These are phyloP conservation scores for Gymnothorax reevesii DNA, from an alignment of 2,797 vertebrate species.

Conservation along the genomic window DNA sequence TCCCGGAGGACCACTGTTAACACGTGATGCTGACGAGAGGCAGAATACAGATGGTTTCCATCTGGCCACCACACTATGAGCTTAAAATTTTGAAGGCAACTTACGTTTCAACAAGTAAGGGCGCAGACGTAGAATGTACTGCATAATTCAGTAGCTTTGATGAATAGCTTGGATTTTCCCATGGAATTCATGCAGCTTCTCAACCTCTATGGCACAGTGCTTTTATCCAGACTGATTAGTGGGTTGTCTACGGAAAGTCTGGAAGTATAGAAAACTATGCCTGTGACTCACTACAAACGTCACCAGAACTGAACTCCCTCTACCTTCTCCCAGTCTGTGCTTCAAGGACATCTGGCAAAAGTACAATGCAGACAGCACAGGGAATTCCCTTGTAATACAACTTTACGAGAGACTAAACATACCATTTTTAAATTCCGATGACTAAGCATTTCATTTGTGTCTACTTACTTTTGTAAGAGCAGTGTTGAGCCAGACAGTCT, in stretches of 20 bases:
- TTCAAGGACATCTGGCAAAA: background rate
- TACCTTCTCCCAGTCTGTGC: background rate
- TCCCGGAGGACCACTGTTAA: background rate
- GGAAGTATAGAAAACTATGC: background rate
- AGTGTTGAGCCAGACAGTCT: slow-evolving; percentile 5
- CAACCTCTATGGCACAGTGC: background rate
- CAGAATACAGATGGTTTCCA: slow-evolving; percentile 7
- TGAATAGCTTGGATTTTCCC: background rate
- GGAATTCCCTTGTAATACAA: background rate
- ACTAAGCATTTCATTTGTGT: background rate
- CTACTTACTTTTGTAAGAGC: background rate
- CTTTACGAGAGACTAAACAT: slow-evolving; percentile 15
- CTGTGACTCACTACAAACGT: background rate
- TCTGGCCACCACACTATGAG: background rate
- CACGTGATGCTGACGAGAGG: background rate
- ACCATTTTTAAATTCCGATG: background rate
- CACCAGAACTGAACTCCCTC: background rate
- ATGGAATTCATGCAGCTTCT: background rate
- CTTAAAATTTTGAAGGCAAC: background rate
- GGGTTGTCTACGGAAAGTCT: background rate
- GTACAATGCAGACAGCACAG: background rate
- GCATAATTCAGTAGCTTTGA: background rate
- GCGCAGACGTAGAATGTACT: background rate
- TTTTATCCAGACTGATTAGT: slow-evolving; percentile 1
- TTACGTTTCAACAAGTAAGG: background rate